Base-by-base conservation (phyloP, 2,113 vertebrate species). In the Edolisoma coerulescens region DNA sequence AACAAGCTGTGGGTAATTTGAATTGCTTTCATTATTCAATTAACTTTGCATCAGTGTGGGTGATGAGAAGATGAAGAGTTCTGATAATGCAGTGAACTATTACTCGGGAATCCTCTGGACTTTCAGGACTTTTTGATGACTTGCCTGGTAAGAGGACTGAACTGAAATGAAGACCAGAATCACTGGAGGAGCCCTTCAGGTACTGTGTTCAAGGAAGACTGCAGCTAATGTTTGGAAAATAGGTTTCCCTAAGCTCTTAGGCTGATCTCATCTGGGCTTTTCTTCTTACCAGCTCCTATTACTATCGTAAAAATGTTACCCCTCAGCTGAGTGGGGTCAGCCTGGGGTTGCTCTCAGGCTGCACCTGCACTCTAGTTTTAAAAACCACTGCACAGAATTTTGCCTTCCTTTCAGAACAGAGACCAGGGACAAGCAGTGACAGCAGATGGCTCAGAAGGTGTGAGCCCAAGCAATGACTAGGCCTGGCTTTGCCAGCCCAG, bases 11-110 rank as follows among this genome's bases (percentile, higher is more conserved):
- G 71, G 70, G 76, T 60, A 81, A 45, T 78, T 67, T 54, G 68
- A 79, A 61, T 83, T 49, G 67, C 59, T 79, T 87, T 85, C 88
- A 91, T 94, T 88, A 90, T 84, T 87, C 77, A 86, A 47, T 93
- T 87, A 83, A n/a, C 83, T 71, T 85, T 67, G 69, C 39, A 89
- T 69, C 52, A 57, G 70, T 89, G 60, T 76, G 57, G 11, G 50
- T 83, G 86, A 81, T 15, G 49, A 49, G 32, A 35, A 95, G 92
- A 89, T 87, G 32, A 26, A 45, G 45, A 63, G 47, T 69, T 82
- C 45, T 80, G 91, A 91, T 80, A 82, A 42, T 10, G 16, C 19
- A 80, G 35, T 50, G 35, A 82, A 63, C 47, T 57, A 16, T 64
- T 68, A 33, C 35, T 49, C 3, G 2, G 41, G 63, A 78, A 84